Percentiles rank a stretch among this genome's conserved stretches.
phyloP scores from a whole-genome alignment of 64 coral and sea anemone species.

The Stichodactyla helianthus region DNA sequence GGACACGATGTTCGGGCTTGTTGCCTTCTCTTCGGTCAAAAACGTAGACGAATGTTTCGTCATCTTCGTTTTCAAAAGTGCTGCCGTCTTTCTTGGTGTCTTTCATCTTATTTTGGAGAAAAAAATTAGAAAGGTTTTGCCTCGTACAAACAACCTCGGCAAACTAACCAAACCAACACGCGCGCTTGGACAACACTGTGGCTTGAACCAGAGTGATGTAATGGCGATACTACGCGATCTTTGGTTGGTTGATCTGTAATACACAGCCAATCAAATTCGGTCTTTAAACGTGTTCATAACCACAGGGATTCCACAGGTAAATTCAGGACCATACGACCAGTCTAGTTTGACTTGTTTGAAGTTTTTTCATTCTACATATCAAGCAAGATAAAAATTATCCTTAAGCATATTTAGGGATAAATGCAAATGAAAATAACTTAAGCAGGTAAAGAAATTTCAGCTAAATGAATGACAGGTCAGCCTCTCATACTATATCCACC shows the following conservation, averaged over 20 bases:
- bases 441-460: too few relatives aligned
- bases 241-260: slow-evolving; percentile 30
- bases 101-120: slow-evolving; percentile 31
- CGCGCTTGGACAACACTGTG: not conserved
- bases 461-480: too few relatives aligned
- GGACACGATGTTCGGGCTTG: slow-evolving; percentile 59
- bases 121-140: not conserved
- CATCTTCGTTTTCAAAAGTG: slow-evolving; percentile 62
- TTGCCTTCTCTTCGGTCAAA: slow-evolving; percentile 77
- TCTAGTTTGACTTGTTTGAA: too few relatives aligned
- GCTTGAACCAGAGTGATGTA: not conserved
- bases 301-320: not conserved
- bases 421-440: not conserved
- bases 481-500: too few relatives aligned
- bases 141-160: not conserved
- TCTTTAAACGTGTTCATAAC: not conserved
- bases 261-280: slow-evolving; percentile 23
- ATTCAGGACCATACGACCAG: too few relatives aligned
- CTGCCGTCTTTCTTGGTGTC: slow-evolving; percentile 47
- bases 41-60: slow-evolving; percentile 69
- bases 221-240: slow-evolving; percentile 39
- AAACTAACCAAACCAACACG: not conserved
- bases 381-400: too few relatives aligned
- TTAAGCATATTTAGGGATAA: not conserved
- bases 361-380: too few relatives aligned